Evolutionary conservation across 2,113 vertebrate genomes (phyloP).

Genomic region (Ondatra zibethicus): DNA sequence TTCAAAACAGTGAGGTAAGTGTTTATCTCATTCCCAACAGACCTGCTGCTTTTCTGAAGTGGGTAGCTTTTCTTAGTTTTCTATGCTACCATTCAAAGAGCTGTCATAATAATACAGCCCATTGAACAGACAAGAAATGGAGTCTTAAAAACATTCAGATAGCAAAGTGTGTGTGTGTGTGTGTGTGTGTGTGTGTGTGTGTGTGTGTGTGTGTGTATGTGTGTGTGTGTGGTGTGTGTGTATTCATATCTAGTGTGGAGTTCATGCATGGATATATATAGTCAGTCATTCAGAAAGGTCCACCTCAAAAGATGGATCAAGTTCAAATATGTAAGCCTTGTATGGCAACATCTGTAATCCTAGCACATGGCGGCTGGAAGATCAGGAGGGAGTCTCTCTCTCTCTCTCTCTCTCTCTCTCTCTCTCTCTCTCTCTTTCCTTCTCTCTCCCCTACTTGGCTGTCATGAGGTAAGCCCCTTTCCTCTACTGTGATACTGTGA

Average conservation of each 20-base stretch:
- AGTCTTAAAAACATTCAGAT: background rate
- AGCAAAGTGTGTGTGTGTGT: background rate
- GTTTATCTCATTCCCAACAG: background rate
- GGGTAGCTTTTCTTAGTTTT: background rate
- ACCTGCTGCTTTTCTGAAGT: background rate
- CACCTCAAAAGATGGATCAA: background rate
- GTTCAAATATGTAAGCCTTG: background rate
- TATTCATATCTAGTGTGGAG: background rate
- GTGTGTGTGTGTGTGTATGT: no score
- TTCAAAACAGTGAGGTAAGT: background rate
- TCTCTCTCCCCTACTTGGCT: background rate
- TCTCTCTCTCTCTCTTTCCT: fast-evolving
- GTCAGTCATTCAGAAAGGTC: background rate
- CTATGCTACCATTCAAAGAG: background rate
- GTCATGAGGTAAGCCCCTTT: background rate
- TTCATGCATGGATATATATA: background rate
- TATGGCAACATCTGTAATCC: background rate
- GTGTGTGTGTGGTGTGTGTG: no score
- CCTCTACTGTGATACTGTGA: background rate
- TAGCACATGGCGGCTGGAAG: background rate
- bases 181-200: background rate
- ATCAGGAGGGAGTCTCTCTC: background rate
- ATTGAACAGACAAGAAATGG: background rate
- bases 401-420: background rate
- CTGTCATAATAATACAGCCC: background rate